Base-by-base conservation (phyloP, 2,113 vertebrate species). In the Chrysochloris asiatica region DNA sequence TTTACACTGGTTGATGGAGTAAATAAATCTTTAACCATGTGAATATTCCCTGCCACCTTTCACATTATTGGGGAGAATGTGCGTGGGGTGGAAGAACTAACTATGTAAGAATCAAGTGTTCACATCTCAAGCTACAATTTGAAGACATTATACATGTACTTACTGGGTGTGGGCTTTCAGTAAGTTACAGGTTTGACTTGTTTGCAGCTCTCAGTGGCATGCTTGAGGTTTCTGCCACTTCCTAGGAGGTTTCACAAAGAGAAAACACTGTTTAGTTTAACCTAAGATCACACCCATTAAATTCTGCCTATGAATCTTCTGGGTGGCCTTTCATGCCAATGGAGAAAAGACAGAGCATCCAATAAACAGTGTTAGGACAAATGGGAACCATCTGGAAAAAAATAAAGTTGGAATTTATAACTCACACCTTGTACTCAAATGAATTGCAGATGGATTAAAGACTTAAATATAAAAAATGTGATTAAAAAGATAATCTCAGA, bases 111-210 rank as follows among this genome's bases (percentile, higher is more conserved):
- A 88, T 81, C 93, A 73, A 14, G n/a, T 67, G 67, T 69, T 87
- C 54, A 43, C 47, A 48, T 61, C 78, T 61, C 71, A 59, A 52
- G 80, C 94, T 92, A 48, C 65, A 88, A 69, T 89, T 65, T 69
- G 80, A 81, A 69, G 17, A 50, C 26, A n/a, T 93, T 56, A 73
- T 21, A 24, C 19, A 24, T 41, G 38, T 38, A 9, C 28, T 38
- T 63, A 26, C 36, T 91, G 89, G 94, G 84, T 86, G 95, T 92
- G 56, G 87, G 28, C 87, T 69, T 67, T 83, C 30, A 54, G 65
- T 4, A 3, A 26, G 4, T 48, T 88, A 63, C 52, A 92, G 92
- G 67, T 86, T 76, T 61, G 72, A 88, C 86, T 86, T 61, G 89
- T 90, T 77, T 82, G 54, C 41, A 48, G 13, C 36, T 83, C 67